phyloP scores from a whole-genome alignment of 1,140 invertebrate genomes.

The Listronotus oregonensis region DNA sequence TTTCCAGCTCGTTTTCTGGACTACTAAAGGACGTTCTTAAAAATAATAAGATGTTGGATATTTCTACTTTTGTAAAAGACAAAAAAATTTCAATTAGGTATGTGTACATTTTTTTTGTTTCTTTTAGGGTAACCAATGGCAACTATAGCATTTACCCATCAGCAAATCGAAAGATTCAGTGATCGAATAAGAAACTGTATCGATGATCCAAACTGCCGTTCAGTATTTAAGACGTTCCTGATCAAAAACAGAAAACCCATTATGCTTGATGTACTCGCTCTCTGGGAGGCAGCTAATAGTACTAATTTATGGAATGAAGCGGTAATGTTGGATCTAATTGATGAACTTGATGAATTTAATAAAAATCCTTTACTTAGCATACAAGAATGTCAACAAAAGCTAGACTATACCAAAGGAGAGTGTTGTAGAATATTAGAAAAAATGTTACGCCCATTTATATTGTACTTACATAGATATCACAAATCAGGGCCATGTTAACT shows the following conservation, averaged over 20 bases:
- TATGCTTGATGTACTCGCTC: slow-evolving; percentile 11
- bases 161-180: slow-evolving; percentile 32
- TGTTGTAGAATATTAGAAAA: slow-evolving; percentile 38
- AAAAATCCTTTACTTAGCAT: slow-evolving; percentile 28
- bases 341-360: slow-evolving; percentile 39
- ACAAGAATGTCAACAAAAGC: slow-evolving; percentile 26
- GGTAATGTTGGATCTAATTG: slow-evolving; percentile 31
- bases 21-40: too few relatives aligned
- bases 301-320: slow-evolving; percentile 26
- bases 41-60: too few relatives aligned
- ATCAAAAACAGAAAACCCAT: slow-evolving; percentile 8
- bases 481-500: slow-evolving; percentile 15
- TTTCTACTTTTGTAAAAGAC: too few relatives aligned
- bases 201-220: slow-evolving; percentile 19
- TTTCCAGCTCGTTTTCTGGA: too few relatives aligned
- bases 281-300: slow-evolving; percentile 29
- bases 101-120: too few relatives aligned
- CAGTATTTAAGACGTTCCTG: slow-evolving; percentile 25
- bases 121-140: slow-evolving; percentile 32
- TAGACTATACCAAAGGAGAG: slow-evolving; percentile 35
- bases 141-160: slow-evolving; percentile 19
- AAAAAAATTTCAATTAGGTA: too few relatives aligned
- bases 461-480: slow-evolving; percentile 30
- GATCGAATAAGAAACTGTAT: slow-evolving; percentile 31
- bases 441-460: slow-evolving; percentile 23